phyloP scores from a whole-genome alignment of 1,140 invertebrate species.

The Tetramorium parvispinum region DNA sequence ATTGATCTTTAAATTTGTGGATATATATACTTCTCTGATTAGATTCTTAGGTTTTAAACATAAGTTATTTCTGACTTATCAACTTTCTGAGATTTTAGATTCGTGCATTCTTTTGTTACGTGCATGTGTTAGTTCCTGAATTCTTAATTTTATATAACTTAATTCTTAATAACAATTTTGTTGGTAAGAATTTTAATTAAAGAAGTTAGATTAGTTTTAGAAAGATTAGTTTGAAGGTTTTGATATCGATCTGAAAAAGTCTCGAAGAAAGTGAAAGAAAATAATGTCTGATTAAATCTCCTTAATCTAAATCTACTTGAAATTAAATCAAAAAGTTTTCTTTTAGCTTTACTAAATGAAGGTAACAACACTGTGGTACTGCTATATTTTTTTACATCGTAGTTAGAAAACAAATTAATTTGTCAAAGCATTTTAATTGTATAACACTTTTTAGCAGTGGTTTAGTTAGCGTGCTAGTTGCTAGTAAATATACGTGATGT shows the following conservation, averaged over 20 bases:
- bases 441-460: constrained; percentile 9
- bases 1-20: background rate
- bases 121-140: background rate
- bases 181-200: background rate
- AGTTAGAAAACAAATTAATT: background rate
- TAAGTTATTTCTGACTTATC: background rate
- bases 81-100: background rate
- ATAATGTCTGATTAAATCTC: background rate
- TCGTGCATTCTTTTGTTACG: background rate
- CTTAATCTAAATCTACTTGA: constrained; percentile 16
- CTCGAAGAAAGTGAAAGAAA: constrained; percentile 1
- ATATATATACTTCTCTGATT: background rate
- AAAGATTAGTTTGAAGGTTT: background rate
- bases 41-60: background rate
- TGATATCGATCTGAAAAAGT: background rate
- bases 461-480: constrained; percentile 33
- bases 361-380: background rate
- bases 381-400: background rate
- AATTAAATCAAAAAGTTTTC: background rate
- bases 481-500: constrained; percentile 38
- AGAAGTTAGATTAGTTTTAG: background rate
- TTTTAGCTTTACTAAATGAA: background rate
- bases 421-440: constrained; percentile 13
- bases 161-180: background rate
- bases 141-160: background rate